Conservation (phyloP, 2,113 vertebrate genomes). For the Nanorana parkeri region DNA sequence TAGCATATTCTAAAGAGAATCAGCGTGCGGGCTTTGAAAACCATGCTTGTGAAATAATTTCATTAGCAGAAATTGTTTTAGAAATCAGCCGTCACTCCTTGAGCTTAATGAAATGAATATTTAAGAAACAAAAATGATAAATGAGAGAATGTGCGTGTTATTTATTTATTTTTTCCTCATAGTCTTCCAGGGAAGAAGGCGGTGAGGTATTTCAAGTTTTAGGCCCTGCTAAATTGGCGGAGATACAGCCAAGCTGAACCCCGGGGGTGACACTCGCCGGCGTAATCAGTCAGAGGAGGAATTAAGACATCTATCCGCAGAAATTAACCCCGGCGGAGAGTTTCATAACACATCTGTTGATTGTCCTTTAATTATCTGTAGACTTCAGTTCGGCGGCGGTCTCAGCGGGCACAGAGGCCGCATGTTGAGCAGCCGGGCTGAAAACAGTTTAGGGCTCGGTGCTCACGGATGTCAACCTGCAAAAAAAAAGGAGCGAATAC, state of each 20-base stretch:
- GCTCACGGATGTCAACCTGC: too few relatives aligned
- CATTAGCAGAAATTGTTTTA: constrained; percentile 56
- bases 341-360: background rate
- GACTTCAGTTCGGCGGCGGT: background rate
- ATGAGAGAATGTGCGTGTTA: constrained; percentile 3
- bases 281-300: constrained; percentile 25
- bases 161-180: constrained; percentile 21
- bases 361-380: constrained; percentile 19
- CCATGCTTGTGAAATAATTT: constrained; percentile 53
- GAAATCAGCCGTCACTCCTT: constrained; percentile 53
- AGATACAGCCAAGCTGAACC: constrained; percentile 5
- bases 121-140: constrained; percentile 44
- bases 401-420: too few relatives aligned
- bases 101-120: constrained; percentile 57
- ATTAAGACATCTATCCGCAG: background rate
- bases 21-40: constrained; percentile 48
- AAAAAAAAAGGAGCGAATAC: too few relatives aligned
- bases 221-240: constrained; percentile 17
- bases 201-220: constrained; percentile 15
- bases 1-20: constrained; percentile 52
- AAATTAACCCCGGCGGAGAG: constrained; percentile 23
- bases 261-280: background rate
- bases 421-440: too few relatives aligned
- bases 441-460: too few relatives aligned
- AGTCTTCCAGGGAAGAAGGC: background rate